Evolutionary conservation across 2,797 vertebrate species (phyloP).

Genomic region (Oreochromis grahami): DNA sequence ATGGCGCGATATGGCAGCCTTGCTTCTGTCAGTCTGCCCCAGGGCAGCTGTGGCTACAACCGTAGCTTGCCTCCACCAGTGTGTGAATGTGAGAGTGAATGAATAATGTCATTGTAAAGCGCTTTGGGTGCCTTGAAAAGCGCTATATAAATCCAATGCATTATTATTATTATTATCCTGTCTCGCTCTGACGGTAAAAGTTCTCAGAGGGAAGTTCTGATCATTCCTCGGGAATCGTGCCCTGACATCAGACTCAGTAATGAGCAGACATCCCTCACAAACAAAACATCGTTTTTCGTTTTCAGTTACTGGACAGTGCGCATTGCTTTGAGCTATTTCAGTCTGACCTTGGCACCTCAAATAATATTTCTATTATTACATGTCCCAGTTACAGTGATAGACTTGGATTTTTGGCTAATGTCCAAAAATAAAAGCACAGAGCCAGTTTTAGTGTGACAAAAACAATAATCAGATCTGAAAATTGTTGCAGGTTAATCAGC

Average conservation of each 20-base stretch:
- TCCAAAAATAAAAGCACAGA: background rate
- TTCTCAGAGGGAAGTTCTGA: background rate
- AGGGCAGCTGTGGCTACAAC: no score
- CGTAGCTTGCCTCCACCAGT: no score
- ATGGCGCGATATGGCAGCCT: no score
- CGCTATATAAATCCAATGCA: no score
- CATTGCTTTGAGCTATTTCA: background rate
- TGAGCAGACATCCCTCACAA: background rate
- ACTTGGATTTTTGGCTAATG: background rate
- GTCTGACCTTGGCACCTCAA: background rate
- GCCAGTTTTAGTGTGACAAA: background rate
- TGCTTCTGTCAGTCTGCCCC: no score
- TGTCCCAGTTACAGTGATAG: background rate
- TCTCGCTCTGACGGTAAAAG: background rate
- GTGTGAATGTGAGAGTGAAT: no score
- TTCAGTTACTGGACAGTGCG: background rate
- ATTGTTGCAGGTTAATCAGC: background rate
- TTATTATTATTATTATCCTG: no score
- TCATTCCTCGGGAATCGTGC: background rate
- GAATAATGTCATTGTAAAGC: no score
- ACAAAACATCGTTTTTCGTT: background rate
- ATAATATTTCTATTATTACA: background rate
- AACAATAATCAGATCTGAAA: background rate
- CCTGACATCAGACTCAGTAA: slow-evolving; percentile 40
- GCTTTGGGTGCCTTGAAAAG: no score